Percentiles rank a stretch among this genome's conserved stretches.
These are phyloP conservation scores for Acrobasis consociella DNA, from an alignment of 2,888 invertebrate genomes.

Conservation along the genomic window DNA sequence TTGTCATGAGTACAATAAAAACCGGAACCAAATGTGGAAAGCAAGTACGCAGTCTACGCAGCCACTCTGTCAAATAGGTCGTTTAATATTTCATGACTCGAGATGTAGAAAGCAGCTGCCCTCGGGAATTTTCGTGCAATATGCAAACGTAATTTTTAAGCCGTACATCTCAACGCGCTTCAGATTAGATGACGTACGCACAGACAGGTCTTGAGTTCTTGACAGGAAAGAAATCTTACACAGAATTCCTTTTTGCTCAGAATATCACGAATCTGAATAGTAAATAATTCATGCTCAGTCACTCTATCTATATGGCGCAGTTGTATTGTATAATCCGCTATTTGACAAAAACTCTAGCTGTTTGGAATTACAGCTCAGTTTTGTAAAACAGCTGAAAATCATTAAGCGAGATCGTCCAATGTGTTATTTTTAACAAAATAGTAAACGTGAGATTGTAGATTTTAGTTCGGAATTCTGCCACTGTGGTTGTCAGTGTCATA, in stretches of 20 bases:
- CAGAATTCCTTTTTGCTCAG: neutral
- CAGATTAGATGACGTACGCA: slow-evolving; percentile 2
- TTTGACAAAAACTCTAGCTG: no score
- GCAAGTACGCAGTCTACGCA: slow-evolving; percentile 1
- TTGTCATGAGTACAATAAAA: slow-evolving; percentile 12
- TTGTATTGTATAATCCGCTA: no score
- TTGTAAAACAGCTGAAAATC: no score
- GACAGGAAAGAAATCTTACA: neutral
- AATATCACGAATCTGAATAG: neutral
- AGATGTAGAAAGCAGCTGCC: slow-evolving; percentile 22
- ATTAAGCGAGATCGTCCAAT: no score
- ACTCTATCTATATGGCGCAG: no score
- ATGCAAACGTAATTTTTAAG: slow-evolving; percentile 22
- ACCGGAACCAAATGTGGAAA: slow-evolving; percentile 11
- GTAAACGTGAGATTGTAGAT: no score
- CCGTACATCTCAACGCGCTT: slow-evolving; percentile 10
- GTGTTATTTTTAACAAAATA: no score
- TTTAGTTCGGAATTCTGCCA: no score
- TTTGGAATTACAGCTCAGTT: no score
- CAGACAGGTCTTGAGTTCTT: slow-evolving; percentile 7
- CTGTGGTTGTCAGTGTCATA: no score
- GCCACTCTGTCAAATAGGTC: slow-evolving; percentile 17
- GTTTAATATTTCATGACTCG: slow-evolving; percentile 22
- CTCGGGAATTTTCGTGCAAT: slow-evolving; percentile 11
- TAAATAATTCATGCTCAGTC: no score